phyloP scores from a whole-genome alignment of 2,888 invertebrate species.

The Chironomus riparius region DNA sequence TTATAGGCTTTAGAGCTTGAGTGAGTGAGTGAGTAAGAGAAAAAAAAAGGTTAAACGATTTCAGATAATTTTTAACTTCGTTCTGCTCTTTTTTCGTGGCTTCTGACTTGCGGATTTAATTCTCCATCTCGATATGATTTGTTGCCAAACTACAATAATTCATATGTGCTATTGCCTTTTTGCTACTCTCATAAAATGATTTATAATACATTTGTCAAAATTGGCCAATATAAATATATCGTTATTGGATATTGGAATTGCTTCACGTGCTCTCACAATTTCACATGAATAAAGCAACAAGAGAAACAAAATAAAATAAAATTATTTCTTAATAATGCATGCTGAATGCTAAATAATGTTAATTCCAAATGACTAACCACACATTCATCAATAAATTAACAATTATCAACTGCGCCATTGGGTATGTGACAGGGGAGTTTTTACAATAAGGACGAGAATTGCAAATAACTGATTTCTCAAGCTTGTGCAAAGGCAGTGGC shows the following conservation, averaged over 20 bases:
- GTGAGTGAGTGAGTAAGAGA: not conserved
- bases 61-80: not conserved
- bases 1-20: not conserved
- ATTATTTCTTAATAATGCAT: not conserved
- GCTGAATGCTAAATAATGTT: not conserved
- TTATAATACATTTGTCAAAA: not conserved
- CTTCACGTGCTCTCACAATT: not conserved
- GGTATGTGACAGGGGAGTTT: too few species aligned
- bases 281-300: not conserved
- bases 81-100: not conserved
- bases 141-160: not conserved
- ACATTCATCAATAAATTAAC: too few species aligned
- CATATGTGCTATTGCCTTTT: not conserved
- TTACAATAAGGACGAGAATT: too few species aligned
- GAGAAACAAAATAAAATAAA: not conserved
- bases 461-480: too few species aligned
- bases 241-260: not conserved
- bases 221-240: not conserved
- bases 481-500: not conserved
- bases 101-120: constrained; percentile 6
- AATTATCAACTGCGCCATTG: too few species aligned
- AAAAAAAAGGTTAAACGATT: not conserved
- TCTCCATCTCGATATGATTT: not conserved
- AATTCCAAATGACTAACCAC: not conserved
- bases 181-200: not conserved